Evolutionary conservation across 2,113 vertebrate species (phyloP).

Genomic region (Gobio gobio): DNA sequence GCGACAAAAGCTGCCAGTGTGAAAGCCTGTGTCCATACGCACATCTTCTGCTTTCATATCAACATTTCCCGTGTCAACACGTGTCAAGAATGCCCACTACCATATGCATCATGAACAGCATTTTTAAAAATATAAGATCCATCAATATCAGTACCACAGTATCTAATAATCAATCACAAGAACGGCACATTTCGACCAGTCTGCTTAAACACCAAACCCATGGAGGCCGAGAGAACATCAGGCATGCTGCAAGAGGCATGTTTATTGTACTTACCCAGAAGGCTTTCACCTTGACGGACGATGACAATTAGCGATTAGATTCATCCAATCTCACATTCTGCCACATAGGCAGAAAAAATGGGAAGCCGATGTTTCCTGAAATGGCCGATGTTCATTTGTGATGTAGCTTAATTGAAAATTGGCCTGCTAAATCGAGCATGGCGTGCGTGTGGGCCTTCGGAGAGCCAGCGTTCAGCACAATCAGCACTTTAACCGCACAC

Average conservation of each 20-base stretch:
- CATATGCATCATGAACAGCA: background rate
- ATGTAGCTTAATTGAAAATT: constrained; percentile 53
- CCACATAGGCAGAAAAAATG: constrained; percentile 23
- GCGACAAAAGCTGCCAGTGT: too few species aligned
- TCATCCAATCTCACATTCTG: constrained; percentile 32
- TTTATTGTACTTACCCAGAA: constrained; percentile 11
- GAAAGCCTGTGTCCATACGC: too few species aligned
- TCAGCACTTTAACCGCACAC: constrained; percentile 43
- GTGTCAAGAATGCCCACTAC: background rate
- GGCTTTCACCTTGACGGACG: constrained; percentile 47
- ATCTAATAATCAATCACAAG: too few species aligned
- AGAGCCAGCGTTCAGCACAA: constrained; percentile 32
- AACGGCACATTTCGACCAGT: too few species aligned
- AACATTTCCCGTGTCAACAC: background rate
- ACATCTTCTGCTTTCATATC: background rate
- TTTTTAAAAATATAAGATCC: background rate
- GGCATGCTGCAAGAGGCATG: background rate
- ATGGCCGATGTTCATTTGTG: constrained; percentile 8
- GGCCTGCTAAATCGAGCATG: constrained; percentile 41
- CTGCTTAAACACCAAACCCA: background rate
- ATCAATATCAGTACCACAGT: background rate
- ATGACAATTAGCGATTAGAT: constrained; percentile 31
- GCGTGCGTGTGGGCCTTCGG: constrained; percentile 18
- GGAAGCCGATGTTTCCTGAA: constrained; percentile 28
- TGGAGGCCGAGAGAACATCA: background rate